phyloP scores from a whole-genome alignment of 2,888 invertebrate species.

The Pharmacophagus antenor region DNA sequence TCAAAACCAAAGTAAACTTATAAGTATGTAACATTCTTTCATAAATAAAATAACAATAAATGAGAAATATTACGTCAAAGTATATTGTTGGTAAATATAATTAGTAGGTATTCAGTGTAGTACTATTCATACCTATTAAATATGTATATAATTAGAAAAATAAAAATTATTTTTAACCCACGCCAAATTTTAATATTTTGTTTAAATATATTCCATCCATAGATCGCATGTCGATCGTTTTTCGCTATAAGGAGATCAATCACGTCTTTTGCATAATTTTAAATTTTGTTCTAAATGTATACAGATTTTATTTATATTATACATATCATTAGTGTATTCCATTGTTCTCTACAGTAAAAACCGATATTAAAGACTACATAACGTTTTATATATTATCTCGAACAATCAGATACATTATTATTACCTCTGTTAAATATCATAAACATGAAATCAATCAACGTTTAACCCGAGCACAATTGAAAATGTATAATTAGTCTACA shows the following conservation, averaged over 20 bases:
- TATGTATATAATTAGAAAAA: not conserved
- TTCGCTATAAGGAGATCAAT: not conserved
- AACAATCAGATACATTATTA: not conserved
- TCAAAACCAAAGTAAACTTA: not conserved
- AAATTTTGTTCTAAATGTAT: not conserved
- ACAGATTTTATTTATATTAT: not conserved
- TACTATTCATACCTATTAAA: not conserved
- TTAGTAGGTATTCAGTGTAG: not conserved
- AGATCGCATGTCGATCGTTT: not conserved
- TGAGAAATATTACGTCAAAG: not conserved
- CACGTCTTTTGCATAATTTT: not conserved
- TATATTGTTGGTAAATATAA: not conserved
- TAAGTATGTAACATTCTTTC: not conserved
- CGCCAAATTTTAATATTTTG: not conserved
- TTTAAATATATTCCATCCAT: not conserved
- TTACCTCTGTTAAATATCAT: constrained; percentile 5
- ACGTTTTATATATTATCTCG: not conserved
- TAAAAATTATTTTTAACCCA: not conserved
- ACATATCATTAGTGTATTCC: not conserved
- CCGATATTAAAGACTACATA: not conserved
- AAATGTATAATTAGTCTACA: not conserved
- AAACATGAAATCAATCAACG: constrained; percentile 5
- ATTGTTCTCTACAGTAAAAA: not conserved
- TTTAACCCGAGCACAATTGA: constrained; percentile 1
- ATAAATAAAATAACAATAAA: not conserved